Evolutionary conservation across 1,140 invertebrate genomes (phyloP), one percentile per base, ranked within the genome.

Genomic region (Penaeus chinensis): DNA sequence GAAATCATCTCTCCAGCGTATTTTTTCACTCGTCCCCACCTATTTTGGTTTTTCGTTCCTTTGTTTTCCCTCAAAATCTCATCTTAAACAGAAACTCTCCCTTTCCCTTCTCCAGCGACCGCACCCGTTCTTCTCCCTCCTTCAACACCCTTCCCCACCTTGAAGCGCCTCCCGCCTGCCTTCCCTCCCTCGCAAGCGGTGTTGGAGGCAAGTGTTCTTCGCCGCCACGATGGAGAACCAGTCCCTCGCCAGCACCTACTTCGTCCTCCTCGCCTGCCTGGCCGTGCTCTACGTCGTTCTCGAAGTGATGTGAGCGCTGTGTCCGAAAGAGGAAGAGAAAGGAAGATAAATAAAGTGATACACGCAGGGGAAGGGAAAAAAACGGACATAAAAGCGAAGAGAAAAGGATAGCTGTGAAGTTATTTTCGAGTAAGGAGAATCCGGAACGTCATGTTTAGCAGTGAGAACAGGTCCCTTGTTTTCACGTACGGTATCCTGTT

Each of bases 401-500:
- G 74, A 20, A 77, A 77, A 37, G 32, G 13, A 27, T 22, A 77
- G 47, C 22, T 8, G 20, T 20, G 47, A 32, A 47, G 32, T 77
- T 37, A 37, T 77, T 27, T 47, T 37, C 18, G 10, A 22, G n/a
- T 27, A 24, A 22, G n/a, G 22, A 18, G 47, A 54, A 19, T 10
- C 22, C 19, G 19, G 3, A 37, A 32, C 47, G 61, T 27, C 77
- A 87, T 87, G 85, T 24, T 76, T 20, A 63, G 22, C 63, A 24
- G 11, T 47, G 85, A 87, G 66, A 82, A 87, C 80, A 76, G 37
- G 19, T 74, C 65, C 37, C 86, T 87, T 22, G 81, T 65, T 24
- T 87, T 63, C 66, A 87, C 85, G 65, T 87, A 87, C 80, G 79
- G 54, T 60, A 87, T 87, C 66, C 85, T 82, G 22, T 60, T 87